phyloP scores from a whole-genome alignment of 2,113 vertebrate genomes.

The Mesitornis unicolor region DNA sequence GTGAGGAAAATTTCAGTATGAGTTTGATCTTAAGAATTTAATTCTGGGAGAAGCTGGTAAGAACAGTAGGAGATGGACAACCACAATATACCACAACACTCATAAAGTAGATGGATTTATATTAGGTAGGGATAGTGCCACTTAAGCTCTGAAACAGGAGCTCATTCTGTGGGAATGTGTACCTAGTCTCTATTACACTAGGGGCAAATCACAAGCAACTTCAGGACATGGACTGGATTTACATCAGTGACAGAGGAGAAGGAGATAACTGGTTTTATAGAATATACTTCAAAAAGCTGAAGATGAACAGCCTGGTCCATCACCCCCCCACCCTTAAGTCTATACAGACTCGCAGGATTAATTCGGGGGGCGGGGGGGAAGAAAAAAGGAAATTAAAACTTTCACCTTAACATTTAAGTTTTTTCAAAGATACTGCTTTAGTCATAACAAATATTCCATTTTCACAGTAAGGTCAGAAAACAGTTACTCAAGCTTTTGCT shows the following conservation, averaged over 20 bases:
- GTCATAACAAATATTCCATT: background rate
- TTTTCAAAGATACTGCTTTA: background rate
- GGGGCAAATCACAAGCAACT: background rate
- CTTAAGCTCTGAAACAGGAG: background rate
- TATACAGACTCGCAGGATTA: rapidly evolving
- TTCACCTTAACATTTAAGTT: background rate
- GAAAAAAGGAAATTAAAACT: background rate
- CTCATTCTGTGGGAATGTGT: background rate
- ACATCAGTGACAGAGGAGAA: background rate
- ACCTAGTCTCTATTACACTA: background rate
- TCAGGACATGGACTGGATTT: background rate
- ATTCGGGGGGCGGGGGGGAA: too few relatives aligned
- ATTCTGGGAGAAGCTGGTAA: background rate
- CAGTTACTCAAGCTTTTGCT: background rate
- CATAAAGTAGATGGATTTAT: background rate
- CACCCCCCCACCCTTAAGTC: rapidly evolving
- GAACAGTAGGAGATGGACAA: background rate
- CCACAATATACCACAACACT: background rate
- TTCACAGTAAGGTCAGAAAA: background rate
- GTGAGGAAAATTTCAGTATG: background rate
- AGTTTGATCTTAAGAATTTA: background rate
- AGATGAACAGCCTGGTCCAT: background rate
- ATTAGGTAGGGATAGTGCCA: background rate
- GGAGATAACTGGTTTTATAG: background rate
- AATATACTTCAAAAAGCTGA: background rate